These are phyloP conservation scores for Diplodus puntazzo DNA, from an alignment of 2,797 vertebrate genomes.

Conservation along the genomic window DNA sequence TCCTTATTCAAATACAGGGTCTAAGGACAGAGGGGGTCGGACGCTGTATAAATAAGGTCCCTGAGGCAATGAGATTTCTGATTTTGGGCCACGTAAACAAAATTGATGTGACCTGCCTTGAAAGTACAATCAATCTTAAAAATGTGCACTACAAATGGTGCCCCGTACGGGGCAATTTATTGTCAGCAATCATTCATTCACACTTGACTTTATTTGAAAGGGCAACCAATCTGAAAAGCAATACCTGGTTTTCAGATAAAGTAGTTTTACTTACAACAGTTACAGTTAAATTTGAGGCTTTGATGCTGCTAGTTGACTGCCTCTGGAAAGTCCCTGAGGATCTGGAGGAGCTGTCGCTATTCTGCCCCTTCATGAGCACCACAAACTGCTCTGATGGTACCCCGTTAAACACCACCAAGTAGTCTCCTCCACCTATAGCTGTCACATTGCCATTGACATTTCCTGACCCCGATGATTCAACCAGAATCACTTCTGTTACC, in stretches of 20 bases:
- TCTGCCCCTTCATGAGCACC: conserved; percentile 49
- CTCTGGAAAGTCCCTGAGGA: conserved; percentile 41
- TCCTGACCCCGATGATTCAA: conserved; percentile 26
- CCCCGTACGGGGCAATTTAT: too few relatives aligned
- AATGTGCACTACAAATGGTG: too few relatives aligned
- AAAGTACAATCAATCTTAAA: too few relatives aligned
- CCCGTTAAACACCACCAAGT: conserved; percentile 38
- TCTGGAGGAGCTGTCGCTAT: rapidly evolving
- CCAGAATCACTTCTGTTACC: conserved; percentile 52
- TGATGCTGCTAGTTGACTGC: conserved; percentile 51
- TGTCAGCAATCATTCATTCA: too few relatives aligned
- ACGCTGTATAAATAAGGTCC: too few relatives aligned
- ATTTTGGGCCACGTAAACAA: too few relatives aligned
- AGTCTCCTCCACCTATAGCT: conserved; percentile 22
- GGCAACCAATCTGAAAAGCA: not conserved
- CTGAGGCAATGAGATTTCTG: too few relatives aligned
- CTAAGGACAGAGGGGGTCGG: too few relatives aligned
- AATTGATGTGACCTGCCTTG: too few relatives aligned
- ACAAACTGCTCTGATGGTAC: conserved; percentile 50
- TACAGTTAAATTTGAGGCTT: conserved; percentile 49
- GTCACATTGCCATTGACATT: conserved; percentile 21
- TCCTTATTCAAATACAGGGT: too few relatives aligned
- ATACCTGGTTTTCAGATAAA: not conserved
- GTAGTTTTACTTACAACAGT: conserved; percentile 7
- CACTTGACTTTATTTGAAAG: too few relatives aligned